Base-by-base conservation (phyloP, 2,888 invertebrate genomes). In the Cryptus armator region DNA sequence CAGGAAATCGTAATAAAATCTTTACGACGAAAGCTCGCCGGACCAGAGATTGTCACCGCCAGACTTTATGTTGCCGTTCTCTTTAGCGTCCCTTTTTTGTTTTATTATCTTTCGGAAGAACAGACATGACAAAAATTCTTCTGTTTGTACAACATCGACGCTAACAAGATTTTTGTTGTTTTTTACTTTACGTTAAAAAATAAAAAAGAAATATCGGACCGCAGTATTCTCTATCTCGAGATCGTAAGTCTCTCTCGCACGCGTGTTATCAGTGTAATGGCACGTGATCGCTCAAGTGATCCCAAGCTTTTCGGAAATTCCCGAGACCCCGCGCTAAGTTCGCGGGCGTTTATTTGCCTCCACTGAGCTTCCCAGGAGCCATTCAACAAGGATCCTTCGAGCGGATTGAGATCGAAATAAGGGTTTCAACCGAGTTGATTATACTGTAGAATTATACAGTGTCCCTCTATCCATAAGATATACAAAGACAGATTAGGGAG, bases 351-450 rank as follows among this genome's bases (percentile, higher is more conserved):
- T 44, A 14, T 53, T 71, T 14, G 14, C n/a, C 32, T 14, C 43
- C 56, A 6, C 19, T 6, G 24, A 53, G 12, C 32, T 37, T 37
- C 5, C 3, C 37, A 14, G 14, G n/a, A 14, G 2, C 51, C 9
- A 43, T 70, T 51, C 29, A 12, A 3, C 56, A 71, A 67, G 46
- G 43, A 66, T 44, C 56, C 67, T 72, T 56, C 37, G 44, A 24
- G 19, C 46, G 32, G 37, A 72, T 74, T 78, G 72, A 67, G 78
- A 74, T 51, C 67, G 32, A 48, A 68, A 78, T 67, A 51, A 68
- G 43, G 72, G 44, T 53, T 32, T 3, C n/a, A 3, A 5, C n/a
- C 10, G 9, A 53, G 19, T 53, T 19, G 16, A 53, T 10, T 19
- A 37, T 51, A 51, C 37, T 53, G 37, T 7, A 7, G 51, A 10